Percentiles rank a stretch among this genome's conserved stretches.
phyloP scores from a whole-genome alignment of 2,888 invertebrate species.

The Sepiola atlantica region DNA sequence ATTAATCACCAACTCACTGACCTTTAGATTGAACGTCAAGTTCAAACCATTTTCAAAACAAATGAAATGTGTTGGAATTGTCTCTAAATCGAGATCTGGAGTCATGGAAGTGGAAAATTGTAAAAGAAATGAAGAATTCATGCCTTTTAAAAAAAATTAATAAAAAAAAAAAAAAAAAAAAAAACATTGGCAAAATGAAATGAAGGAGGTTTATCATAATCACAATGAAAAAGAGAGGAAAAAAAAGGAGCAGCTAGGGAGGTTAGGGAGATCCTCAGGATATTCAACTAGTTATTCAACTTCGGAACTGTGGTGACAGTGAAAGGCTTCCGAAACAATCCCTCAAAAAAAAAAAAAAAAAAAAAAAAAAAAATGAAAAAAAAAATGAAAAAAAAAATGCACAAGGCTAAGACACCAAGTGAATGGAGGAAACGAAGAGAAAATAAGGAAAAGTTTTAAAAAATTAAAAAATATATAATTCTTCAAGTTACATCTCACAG shows the following conservation, averaged over 20 bases:
- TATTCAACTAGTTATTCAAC: neutral
- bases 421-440: neutral
- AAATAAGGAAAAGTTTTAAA: neutral
- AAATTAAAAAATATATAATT: too few species aligned
- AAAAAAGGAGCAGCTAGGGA: neutral
- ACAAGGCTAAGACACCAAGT: neutral
- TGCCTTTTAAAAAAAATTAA: neutral
- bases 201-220: neutral
- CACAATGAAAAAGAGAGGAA: slow-evolving; percentile 15
- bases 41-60: slow-evolving; percentile 3
- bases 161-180: neutral
- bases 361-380: too few species aligned
- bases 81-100: slow-evolving; percentile 24
- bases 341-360: too few species aligned
- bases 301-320: neutral
- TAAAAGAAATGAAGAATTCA: neutral
- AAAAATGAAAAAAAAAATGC: neutral
- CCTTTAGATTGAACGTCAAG: slow-evolving; percentile 12
- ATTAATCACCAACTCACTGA: neutral
- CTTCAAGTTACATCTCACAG: too few species aligned
- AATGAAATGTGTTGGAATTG: neutral
- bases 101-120: slow-evolving; percentile 3
- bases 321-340: too few species aligned
- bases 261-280: neutral
- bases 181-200: neutral